A percentile compares a stretch with the other conserved stretches of the same genome.
phyloP scores from a whole-genome alignment of 2,888 invertebrate species.

The Caenorhabditis uteleia region DNA sequence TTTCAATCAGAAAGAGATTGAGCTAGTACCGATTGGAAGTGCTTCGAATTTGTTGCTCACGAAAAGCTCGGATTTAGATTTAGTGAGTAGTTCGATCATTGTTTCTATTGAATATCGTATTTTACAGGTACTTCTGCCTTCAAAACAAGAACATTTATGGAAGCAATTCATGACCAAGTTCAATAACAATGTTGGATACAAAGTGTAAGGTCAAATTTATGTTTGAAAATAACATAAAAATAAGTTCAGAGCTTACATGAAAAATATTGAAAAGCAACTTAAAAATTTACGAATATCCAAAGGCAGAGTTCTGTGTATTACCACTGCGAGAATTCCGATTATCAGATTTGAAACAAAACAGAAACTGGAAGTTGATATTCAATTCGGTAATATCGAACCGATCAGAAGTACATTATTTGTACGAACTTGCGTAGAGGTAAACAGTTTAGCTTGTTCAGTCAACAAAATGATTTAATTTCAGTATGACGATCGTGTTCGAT shows the following conservation, averaged over 20 bases:
- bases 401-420: slow-evolving; percentile 29
- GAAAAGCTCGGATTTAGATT: slow-evolving; percentile 16
- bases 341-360: slow-evolving; percentile 7
- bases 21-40: slow-evolving; percentile 26
- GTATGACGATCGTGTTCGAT: slow-evolving; percentile 23
- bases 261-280: background rate
- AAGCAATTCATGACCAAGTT: slow-evolving; percentile 17
- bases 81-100: slow-evolving; percentile 3
- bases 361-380: slow-evolving; percentile 28
- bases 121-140: slow-evolving; percentile 24
- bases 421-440: slow-evolving; percentile 31
- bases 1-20: background rate
- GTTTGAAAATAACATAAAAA: background rate
- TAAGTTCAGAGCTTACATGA: slow-evolving; percentile 3
- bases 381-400: slow-evolving; percentile 25
- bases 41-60: slow-evolving; percentile 19
- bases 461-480: background rate
- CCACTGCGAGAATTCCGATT: slow-evolving; percentile 1
- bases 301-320: background rate
- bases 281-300: background rate
- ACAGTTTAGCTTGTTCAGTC: background rate
- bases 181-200: slow-evolving; percentile 5
- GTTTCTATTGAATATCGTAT: background rate
- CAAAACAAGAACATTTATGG: slow-evolving; percentile 3
- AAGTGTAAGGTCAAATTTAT: slow-evolving; percentile 1